These are phyloP conservation scores for Ovibos moschatus DNA, from an alignment of 2,113 vertebrate species.

Conservation along the genomic window DNA sequence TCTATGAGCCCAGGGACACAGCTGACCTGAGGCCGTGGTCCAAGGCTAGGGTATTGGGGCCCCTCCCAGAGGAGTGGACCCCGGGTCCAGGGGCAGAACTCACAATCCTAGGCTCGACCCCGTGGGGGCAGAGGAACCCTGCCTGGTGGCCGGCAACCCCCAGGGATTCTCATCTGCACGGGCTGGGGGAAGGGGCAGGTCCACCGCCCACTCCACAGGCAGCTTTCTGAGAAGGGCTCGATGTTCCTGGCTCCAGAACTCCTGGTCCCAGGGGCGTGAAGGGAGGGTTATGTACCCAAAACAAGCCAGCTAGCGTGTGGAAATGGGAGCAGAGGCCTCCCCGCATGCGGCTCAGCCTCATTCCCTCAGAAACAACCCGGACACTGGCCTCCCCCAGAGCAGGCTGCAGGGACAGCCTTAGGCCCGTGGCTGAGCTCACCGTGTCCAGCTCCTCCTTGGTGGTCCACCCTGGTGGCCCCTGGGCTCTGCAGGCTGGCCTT, in stretches of 20 bases:
- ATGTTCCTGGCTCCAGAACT: neutral
- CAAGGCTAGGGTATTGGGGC: neutral
- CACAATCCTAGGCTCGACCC: neutral
- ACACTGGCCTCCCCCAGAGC: neutral
- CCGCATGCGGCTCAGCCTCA: neutral
- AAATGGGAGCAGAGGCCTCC: conserved; percentile 53
- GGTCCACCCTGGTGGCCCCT: neutral
- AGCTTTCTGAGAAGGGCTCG: conserved; percentile 10
- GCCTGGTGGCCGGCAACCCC: fast-evolving
- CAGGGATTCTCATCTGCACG: neutral
- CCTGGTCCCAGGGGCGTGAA: neutral
- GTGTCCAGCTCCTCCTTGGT: neutral
- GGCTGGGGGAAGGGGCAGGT: neutral
- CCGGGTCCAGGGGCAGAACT: neutral
- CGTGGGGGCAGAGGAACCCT: neutral
- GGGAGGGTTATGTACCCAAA: neutral
- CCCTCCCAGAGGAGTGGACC: neutral
- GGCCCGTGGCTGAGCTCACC: neutral
- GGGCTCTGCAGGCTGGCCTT: neutral
- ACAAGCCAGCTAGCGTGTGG: neutral
- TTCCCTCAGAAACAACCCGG: too few relatives aligned
- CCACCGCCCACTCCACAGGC: neutral
- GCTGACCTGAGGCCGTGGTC: neutral
- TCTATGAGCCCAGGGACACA: neutral
- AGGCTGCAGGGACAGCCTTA: neutral